These are phyloP conservation scores for Opisthograptis luteolata DNA, from an alignment of 2,888 invertebrate species.

Conservation along the genomic window DNA sequence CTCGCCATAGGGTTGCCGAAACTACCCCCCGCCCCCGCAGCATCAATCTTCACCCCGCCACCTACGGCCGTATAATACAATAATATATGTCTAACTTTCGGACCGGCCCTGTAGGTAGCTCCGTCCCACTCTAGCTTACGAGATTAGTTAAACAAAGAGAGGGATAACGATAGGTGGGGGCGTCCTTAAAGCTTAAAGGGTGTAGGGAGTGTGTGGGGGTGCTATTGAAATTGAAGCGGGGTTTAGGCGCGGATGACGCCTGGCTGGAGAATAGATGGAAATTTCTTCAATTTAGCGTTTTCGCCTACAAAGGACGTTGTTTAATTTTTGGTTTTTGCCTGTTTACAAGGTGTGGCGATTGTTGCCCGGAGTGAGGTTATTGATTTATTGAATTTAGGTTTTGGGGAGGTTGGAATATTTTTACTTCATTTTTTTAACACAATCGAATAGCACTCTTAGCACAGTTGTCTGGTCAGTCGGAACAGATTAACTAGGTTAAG, in stretches of 20 bases:
- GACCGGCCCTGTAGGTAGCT: constrained; percentile 81
- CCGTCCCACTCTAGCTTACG: constrained; percentile 49
- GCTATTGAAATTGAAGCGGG: constrained; percentile 85
- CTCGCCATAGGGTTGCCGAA: constrained; percentile 81
- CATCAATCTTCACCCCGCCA: constrained; percentile 83
- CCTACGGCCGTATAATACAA: constrained; percentile 83
- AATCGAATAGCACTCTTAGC: no score
- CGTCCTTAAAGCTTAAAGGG: constrained; percentile 74
- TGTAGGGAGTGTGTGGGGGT: constrained; percentile 81
- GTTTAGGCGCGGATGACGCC: constrained; percentile 84
- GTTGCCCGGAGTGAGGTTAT: constrained; percentile 44
- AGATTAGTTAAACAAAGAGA: constrained; percentile 44
- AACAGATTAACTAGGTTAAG: no score
- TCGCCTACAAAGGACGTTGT: constrained; percentile 83
- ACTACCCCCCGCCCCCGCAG: constrained; percentile 72
- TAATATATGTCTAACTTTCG: constrained; percentile 84
- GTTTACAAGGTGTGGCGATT: constrained; percentile 67
- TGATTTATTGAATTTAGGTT: constrained; percentile 31
- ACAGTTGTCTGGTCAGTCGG: no score
- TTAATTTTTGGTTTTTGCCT: constrained; percentile 82
- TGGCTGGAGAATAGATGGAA: constrained; percentile 84
- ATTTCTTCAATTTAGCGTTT: constrained; percentile 85
- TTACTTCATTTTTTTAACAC: background rate
- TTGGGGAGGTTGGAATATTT: background rate
- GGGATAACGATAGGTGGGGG: constrained; percentile 68